These are phyloP conservation scores for Dicyrtomina minuta DNA, from an alignment of 2,888 invertebrate genomes.

Conservation along the genomic window DNA sequence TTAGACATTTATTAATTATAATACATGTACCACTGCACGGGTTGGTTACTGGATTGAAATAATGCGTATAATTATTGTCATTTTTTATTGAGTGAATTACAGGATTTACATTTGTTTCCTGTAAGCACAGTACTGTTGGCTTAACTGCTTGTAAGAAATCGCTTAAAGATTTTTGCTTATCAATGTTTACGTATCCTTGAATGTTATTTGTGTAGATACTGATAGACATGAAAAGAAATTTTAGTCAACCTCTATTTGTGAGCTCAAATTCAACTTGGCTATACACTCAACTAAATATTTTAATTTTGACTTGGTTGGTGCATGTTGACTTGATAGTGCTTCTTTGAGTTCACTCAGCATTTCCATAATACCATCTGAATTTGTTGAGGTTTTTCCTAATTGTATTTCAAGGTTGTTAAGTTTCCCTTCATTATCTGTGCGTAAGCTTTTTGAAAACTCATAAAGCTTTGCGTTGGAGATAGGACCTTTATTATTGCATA, in stretches of 20 bases:
- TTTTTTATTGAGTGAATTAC: background rate
- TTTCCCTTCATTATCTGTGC: no score
- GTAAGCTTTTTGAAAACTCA: no score
- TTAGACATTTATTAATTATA: background rate
- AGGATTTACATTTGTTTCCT: conserved; percentile 1
- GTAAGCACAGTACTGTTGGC: background rate
- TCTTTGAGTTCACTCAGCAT: background rate
- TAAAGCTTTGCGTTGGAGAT: no score
- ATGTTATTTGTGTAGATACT: background rate
- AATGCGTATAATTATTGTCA: background rate
- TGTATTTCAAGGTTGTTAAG: background rate
- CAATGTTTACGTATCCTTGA: background rate
- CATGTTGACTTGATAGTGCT: background rate
- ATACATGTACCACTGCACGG: background rate
- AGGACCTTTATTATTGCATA: no score
- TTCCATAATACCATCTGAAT: background rate
- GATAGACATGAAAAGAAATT: background rate
- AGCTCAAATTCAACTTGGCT: no score
- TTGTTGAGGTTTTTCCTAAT: background rate
- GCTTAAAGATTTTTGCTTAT: background rate
- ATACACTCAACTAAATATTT: no score
- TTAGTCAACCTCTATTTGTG: background rate
- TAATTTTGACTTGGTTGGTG: background rate
- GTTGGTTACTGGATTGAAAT: background rate
- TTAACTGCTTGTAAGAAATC: background rate